Evolutionary conservation across 1,140 invertebrate genomes (phyloP).

Genomic region (Pteromalus puparum): DNA sequence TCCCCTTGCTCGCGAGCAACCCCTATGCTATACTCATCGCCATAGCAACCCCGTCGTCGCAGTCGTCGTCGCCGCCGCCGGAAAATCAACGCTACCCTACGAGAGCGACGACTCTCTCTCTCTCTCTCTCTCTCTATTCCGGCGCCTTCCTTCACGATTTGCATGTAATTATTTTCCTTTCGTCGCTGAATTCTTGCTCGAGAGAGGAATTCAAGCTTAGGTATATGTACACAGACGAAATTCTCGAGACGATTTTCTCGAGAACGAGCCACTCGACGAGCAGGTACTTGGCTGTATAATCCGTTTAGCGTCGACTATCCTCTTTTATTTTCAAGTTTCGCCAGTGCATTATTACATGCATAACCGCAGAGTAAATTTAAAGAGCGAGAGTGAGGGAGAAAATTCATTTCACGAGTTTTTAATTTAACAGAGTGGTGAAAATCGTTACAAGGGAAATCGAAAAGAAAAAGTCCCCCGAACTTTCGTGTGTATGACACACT

Average conservation of each 20-base stretch:
- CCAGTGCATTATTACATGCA: too few relatives aligned
- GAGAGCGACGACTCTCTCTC: constrained; percentile 43
- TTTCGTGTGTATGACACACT: too few relatives aligned
- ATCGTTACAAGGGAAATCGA: not conserved
- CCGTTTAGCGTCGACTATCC: not conserved
- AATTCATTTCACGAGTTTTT: not conserved
- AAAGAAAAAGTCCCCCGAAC: not conserved
- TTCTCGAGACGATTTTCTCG: not conserved
- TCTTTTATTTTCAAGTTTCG: not conserved
- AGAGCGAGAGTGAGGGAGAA: too few relatives aligned
- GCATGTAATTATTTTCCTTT: not conserved
- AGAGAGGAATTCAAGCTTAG: not conserved
- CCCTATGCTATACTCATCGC: constrained; percentile 58
- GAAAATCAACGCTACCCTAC: constrained; percentile 59
- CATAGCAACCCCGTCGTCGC: constrained; percentile 68
- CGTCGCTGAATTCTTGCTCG: not conserved
- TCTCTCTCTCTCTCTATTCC: not conserved
- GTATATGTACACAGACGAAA: not conserved
- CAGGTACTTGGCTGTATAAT: not conserved
- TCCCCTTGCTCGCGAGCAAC: constrained; percentile 44
- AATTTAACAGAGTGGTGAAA: not conserved
- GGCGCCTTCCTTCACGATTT: not conserved
- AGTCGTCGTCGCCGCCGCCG: not conserved
- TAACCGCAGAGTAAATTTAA: too few relatives aligned
- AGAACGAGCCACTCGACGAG: not conserved